A percentile compares a stretch with the other conserved stretches of the same genome.
These are phyloP conservation scores for Sparus aurata DNA, from an alignment of 2,797 vertebrate genomes.

Conservation along the genomic window DNA sequence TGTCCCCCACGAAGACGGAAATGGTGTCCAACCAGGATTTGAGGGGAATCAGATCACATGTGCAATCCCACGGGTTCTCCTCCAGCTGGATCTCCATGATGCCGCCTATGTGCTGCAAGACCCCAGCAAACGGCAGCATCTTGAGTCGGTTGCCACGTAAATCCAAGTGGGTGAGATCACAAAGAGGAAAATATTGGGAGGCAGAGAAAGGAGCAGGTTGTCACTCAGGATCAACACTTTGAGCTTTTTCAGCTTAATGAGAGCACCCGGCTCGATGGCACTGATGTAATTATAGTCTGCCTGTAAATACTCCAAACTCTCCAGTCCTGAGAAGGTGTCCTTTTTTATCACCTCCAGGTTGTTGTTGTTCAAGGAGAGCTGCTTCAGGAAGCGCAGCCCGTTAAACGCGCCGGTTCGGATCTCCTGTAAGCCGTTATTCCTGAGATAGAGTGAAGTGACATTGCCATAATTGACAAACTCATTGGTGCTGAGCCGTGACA, in stretches of 20 bases:
- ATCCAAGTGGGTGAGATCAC: slow-evolving; percentile 98
- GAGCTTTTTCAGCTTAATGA: slow-evolving; percentile 97
- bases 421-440: slow-evolving; percentile 97
- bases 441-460: slow-evolving; percentile 95
- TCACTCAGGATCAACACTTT: slow-evolving; percentile 98
- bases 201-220: slow-evolving; percentile 95
- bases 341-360: slow-evolving; percentile 95
- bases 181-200: slow-evolving; percentile 97
- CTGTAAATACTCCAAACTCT: slow-evolving; percentile 97
- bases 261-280: slow-evolving; percentile 93
- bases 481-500: slow-evolving; percentile 92
- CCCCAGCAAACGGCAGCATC: slow-evolving; percentile 95
- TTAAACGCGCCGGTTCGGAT: slow-evolving; percentile 93
- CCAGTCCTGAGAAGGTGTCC: slow-evolving; percentile 94
- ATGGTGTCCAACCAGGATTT: slow-evolving; percentile 98
- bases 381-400: slow-evolving; percentile 93
- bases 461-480: slow-evolving; percentile 97
- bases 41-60: slow-evolving; percentile 95
- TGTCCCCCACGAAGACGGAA: slow-evolving; percentile 95
- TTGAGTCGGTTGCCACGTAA: slow-evolving; percentile 96
- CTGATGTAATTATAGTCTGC: slow-evolving; percentile 99
- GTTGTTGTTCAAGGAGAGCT: slow-evolving; percentile 98
- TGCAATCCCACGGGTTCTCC: slow-evolving; percentile 99
- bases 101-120: slow-evolving; percentile 97
- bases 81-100: slow-evolving; percentile 99